phyloP scores from a whole-genome alignment of 1,140 invertebrate genomes.

The Drosophila tsacasi region DNA sequence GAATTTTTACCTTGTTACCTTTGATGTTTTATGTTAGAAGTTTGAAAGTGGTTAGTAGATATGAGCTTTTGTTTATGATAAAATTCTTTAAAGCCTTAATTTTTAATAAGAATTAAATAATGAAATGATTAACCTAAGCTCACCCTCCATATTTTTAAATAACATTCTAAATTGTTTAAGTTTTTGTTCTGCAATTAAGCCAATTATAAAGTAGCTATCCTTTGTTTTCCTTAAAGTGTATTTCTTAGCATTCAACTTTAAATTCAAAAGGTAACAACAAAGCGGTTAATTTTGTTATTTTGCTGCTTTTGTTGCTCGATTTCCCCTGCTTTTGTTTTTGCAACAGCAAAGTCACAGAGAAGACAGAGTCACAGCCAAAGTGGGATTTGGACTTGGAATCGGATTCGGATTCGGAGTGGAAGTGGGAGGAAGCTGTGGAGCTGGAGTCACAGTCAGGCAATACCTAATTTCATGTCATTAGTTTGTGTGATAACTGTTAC shows the following conservation, averaged over 20 bases:
- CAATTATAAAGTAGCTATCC: background rate
- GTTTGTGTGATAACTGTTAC: conserved; percentile 85
- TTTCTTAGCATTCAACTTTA: conserved; percentile 48
- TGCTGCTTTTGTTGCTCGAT: conserved; percentile 48
- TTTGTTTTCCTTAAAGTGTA: conserved; percentile 25
- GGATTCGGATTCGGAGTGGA: conserved; percentile 1
- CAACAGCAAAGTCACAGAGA: conserved; percentile 46
- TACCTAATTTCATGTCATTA: conserved; percentile 85
- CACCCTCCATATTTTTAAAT: background rate
- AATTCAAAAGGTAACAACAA: conserved; percentile 68
- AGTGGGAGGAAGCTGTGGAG: conserved; percentile 13
- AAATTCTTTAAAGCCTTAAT: background rate
- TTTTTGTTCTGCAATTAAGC: background rate
- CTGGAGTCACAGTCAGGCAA: conserved; percentile 52
- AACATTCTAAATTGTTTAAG: rapidly evolving
- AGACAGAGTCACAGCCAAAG: conserved; percentile 32
- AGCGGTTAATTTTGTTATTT: conserved; percentile 50
- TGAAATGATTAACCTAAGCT: background rate
- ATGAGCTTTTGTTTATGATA: background rate
- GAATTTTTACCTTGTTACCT: background rate
- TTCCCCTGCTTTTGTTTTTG: conserved; percentile 57
- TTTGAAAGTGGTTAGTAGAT: background rate
- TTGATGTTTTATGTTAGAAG: background rate
- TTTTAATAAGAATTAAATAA: too few species aligned
- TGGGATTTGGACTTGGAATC: conserved; percentile 17